Percentiles rank a stretch among this genome's conserved stretches.
Evolutionary conservation across 2,888 invertebrate genomes (phyloP).

Genomic region (Tanypteryx hageni): DNA sequence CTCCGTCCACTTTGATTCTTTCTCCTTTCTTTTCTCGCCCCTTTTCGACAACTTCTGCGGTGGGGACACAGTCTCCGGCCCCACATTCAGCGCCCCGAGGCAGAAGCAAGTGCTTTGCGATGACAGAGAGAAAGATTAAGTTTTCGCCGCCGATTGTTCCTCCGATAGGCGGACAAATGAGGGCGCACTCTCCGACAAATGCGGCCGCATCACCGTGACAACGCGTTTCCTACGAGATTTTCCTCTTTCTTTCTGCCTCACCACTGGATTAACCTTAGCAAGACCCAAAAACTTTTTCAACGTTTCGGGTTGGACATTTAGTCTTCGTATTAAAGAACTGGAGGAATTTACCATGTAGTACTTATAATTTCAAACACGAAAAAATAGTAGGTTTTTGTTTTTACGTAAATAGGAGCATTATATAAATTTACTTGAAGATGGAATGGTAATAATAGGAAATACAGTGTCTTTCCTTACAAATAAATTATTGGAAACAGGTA

Average conservation of each 20-base stretch:
- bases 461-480: no score
- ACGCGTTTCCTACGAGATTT: constrained; percentile 18
- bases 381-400: no score
- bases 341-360: no score
- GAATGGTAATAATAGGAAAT: no score
- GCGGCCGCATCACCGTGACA: constrained; percentile 23
- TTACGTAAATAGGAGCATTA: no score
- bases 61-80: background rate
- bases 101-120: background rate
- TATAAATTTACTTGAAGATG: no score
- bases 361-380: no score
- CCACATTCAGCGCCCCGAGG: background rate
- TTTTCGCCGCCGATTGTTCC: constrained; percentile 23
- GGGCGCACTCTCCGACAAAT: constrained; percentile 5
- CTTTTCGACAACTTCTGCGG: background rate
- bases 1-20: background rate
- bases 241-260: background rate
- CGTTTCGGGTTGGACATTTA: background rate
- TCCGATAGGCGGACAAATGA: constrained; percentile 51
- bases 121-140: constrained; percentile 41
- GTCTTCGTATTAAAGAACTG: no score
- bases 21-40: background rate
- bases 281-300: background rate
- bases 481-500: no score
- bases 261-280: background rate